Conservation (phyloP, 2,797 vertebrate genomes). For the Yasuhikotakia modesta region DNA sequence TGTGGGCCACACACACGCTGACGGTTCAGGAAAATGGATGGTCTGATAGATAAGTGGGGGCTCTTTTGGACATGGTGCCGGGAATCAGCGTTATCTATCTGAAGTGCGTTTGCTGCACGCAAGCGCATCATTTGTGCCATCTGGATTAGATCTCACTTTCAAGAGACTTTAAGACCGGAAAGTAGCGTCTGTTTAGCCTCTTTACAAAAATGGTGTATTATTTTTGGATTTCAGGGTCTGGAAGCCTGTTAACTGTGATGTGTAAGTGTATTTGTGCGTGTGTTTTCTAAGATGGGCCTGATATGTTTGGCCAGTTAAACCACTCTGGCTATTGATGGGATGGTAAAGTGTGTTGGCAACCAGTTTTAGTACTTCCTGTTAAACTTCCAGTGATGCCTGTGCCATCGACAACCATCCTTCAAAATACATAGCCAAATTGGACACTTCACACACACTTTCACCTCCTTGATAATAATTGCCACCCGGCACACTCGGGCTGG, state of each 20-base stretch:
- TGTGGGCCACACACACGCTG: slow-evolving; percentile 26
- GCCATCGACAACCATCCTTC: slow-evolving; percentile 44
- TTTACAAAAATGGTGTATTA: slow-evolving; percentile 29
- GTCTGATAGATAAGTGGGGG: slow-evolving; percentile 38
- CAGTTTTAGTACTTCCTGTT: slow-evolving; percentile 54
- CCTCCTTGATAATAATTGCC: slow-evolving; percentile 60
- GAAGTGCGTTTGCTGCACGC: slow-evolving; percentile 40
- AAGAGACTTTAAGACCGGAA: slow-evolving; percentile 46
- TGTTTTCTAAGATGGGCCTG: slow-evolving; percentile 26
- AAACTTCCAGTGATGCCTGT: slow-evolving; percentile 53
- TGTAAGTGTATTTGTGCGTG: slow-evolving; percentile 7
- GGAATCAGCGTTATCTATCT: slow-evolving; percentile 47
- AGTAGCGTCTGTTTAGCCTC: slow-evolving; percentile 47
- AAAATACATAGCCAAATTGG: slow-evolving; percentile 58
- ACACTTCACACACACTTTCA: slow-evolving; percentile 61
- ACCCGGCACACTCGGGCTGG: slow-evolving; percentile 52
- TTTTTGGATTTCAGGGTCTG: not conserved
- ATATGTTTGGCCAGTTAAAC: slow-evolving; percentile 23
- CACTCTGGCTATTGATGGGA: slow-evolving; percentile 37
- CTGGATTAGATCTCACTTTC: slow-evolving; percentile 41
- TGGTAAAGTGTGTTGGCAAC: slow-evolving; percentile 29
- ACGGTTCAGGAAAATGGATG: slow-evolving; percentile 41
- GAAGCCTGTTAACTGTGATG: not conserved
- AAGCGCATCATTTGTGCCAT: slow-evolving; percentile 29
- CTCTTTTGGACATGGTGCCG: slow-evolving; percentile 47